These are phyloP conservation scores for Parazoanthus swiftii DNA, from an alignment of 92 coral and sea anemone species.

Conservation along the genomic window DNA sequence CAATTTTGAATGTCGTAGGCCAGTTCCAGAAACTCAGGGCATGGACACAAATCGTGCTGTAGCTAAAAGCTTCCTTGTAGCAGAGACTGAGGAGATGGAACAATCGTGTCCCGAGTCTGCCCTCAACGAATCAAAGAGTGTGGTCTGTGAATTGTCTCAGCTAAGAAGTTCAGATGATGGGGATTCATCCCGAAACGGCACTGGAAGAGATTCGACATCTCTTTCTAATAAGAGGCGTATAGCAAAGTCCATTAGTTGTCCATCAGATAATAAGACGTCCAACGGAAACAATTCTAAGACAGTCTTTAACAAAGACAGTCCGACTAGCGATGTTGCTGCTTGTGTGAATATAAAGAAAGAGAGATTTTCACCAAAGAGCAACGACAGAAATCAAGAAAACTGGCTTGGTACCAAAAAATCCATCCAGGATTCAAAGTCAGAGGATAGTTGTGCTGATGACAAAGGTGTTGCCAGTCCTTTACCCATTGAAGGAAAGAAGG, in stretches of 20 bases:
- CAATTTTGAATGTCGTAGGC: not conserved
- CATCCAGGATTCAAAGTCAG: not conserved
- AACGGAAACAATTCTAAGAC: not conserved
- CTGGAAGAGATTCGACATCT: not conserved
- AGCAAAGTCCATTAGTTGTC: not conserved
- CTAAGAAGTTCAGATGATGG: not conserved
- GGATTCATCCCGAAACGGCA: not conserved
- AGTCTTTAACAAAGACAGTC: not conserved
- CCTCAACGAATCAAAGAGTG: slow-evolving; percentile 1
- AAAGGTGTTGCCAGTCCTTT: not conserved
- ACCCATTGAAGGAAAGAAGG: not conserved
- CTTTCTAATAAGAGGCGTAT: not conserved
- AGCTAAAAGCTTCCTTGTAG: not conserved
- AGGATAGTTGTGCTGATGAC: not conserved
- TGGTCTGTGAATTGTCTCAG: not conserved
- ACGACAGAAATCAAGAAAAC: not conserved
- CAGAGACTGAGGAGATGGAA: slow-evolving; percentile 16
- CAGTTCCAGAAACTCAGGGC: slow-evolving; percentile 4
- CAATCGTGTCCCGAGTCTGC: not conserved
- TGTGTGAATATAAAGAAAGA: slow-evolving; percentile 22
- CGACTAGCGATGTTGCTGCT: not conserved
- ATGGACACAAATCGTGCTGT: not conserved
- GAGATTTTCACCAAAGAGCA: not conserved
- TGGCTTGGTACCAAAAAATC: slow-evolving; percentile 21
- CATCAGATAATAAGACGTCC: not conserved